Base-by-base conservation (phyloP, 2,888 invertebrate genomes). In the Adineta ricciae region DNA sequence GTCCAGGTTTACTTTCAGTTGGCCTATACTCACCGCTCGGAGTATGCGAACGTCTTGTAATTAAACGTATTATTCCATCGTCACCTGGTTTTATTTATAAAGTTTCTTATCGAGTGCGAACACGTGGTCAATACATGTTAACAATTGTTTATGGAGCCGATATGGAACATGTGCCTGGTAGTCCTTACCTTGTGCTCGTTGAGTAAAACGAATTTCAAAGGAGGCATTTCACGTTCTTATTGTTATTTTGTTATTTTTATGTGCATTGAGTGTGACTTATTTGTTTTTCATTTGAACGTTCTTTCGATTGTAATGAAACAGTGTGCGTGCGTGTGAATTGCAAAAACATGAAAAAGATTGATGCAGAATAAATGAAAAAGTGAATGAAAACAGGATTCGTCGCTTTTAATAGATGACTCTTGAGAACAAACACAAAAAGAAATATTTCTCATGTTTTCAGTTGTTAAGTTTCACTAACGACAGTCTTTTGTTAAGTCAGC, bases 61-160 rank as follows among this genome's bases (percentile, higher is more conserved):
- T 78, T 14, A 78, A 78, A n/a, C 78, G 41, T 78, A 78, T 78
- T 2, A 41, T 38, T 24, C 38, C 38, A n/a, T 19, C 14, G 4
- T 64, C 64, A 32, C 64, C 64, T 24, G 64, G 64, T 64, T 41
- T 41, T 78, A 78, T 78, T 4, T 78, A 78, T 78, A 41, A 78
- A 78, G 78, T 78, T 3, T 41, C 38, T 24, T 78, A 78, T 78
- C 78, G 78, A n/a, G 41, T 41, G n/a, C 38, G 41, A 78, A n/a
- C n/a, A 41, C 24, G 41, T 41, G 78, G 78, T n/a, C 78, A 78
- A 41, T 78, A 78, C 41, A 24, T 78, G 14, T 41, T 78, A 78
- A n/a, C 78, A 78, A 78, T 78, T 78, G 41, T 78, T 41, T 78
- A 41, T 38, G 78, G 78, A 78, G 11, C 11, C 2, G 32, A 78